Evolutionary conservation across 2,113 vertebrate genomes (phyloP).

Genomic region (Triplophysa dalaica): DNA sequence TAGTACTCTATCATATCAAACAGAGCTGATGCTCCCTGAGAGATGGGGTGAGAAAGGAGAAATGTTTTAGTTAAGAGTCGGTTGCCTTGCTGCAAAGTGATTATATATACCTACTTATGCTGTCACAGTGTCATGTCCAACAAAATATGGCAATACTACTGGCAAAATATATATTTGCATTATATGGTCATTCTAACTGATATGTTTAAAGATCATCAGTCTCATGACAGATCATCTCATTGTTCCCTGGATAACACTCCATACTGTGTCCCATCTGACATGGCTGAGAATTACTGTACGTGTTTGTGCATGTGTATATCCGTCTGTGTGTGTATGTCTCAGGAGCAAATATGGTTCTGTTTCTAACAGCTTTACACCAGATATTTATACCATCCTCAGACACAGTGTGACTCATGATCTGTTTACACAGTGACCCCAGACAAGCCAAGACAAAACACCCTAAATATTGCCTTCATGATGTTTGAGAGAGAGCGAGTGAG

Average conservation of each 20-base stretch:
- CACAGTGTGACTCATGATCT: neutral
- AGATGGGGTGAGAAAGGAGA: neutral
- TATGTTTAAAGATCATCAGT: neutral
- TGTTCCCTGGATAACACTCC: neutral
- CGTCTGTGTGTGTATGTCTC: neutral
- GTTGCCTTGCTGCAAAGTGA: neutral
- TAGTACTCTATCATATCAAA: constrained; percentile 99
- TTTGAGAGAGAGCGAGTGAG: neutral
- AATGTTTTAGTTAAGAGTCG: neutral
- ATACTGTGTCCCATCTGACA: neutral
- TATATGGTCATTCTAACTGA: too few species aligned
- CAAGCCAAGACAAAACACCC: constrained; percentile 7
- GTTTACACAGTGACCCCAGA: neutral
- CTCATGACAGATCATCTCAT: neutral
- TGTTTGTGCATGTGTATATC: constrained; percentile 1
- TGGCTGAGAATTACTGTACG: neutral
- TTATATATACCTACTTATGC: too few species aligned
- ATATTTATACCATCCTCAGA: neutral
- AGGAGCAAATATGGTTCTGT: neutral
- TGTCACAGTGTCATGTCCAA: too few species aligned
- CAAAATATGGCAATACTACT: neutral
- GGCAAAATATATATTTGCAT: neutral
- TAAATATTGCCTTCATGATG: neutral
- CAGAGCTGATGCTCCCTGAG: constrained; percentile 87
- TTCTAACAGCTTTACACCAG: constrained; percentile 3